phyloP scores from a whole-genome alignment of 2,888 invertebrate species.

The Lasiommata megera region DNA sequence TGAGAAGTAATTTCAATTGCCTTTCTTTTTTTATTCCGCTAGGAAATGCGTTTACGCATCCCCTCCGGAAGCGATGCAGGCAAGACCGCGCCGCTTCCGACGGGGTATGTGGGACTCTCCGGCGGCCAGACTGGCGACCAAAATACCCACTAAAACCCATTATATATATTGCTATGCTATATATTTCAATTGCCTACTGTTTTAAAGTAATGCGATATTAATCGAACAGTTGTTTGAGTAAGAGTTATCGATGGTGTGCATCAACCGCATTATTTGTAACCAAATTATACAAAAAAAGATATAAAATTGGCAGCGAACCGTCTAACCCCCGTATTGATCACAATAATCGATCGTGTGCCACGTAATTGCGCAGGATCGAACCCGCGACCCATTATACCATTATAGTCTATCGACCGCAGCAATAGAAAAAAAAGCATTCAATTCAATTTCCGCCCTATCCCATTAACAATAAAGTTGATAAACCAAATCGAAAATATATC shows the following conservation, averaged over 20 bases:
- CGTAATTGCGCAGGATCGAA: constrained; percentile 77
- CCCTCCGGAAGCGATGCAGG: too few species aligned
- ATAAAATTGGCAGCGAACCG: constrained; percentile 78
- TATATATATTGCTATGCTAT: too few species aligned
- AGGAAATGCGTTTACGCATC: too few species aligned
- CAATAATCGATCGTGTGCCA: constrained; percentile 81
- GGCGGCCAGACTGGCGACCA: too few species aligned
- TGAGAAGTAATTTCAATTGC: too few species aligned
- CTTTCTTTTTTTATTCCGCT: too few species aligned
- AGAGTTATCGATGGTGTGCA: constrained; percentile 56
- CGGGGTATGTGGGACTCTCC: too few species aligned
- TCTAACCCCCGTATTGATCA: constrained; percentile 81
- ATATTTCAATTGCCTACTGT: not conserved
- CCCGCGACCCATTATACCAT: constrained; percentile 79
- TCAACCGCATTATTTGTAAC: constrained; percentile 64
- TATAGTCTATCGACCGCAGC: constrained; percentile 76
- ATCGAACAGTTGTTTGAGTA: constrained; percentile 32
- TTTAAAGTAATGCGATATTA: not conserved
- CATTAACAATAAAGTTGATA: constrained; percentile 13
- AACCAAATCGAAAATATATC: constrained; percentile 5
- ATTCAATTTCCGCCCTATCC: constrained; percentile 29
- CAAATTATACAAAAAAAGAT: constrained; percentile 67
- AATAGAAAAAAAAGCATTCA: constrained; percentile 44
- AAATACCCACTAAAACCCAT: too few species aligned
- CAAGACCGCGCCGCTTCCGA: too few species aligned